These are phyloP conservation scores for Ctenosaura bakeri DNA, from an alignment of 2,797 vertebrate genomes.

Conservation along the genomic window DNA sequence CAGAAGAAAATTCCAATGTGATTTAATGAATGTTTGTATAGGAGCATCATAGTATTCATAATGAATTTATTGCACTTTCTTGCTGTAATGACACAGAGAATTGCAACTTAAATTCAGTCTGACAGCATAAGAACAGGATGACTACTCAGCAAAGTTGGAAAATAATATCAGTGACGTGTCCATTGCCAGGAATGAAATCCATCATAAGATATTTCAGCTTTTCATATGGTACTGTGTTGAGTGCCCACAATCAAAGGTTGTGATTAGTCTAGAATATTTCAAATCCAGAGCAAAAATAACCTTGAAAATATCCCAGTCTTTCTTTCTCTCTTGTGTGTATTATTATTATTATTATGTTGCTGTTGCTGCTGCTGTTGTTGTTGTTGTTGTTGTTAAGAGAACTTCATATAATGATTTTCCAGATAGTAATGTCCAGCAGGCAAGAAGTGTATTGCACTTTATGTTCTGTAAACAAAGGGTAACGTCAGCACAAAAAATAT, in stretches of 20 bases:
- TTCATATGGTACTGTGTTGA: too few species aligned
- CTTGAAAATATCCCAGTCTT: too few species aligned
- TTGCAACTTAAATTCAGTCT: not conserved
- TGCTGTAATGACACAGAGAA: not conserved
- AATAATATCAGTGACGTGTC: not conserved
- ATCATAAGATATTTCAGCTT: not conserved
- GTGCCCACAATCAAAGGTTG: too few species aligned
- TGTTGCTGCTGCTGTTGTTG: too few species aligned
- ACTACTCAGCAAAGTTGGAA: not conserved
- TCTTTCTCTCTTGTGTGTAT: not conserved
- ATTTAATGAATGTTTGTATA: not conserved
- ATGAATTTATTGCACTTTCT: not conserved
- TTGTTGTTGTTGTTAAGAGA: not conserved
- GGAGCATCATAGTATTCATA: not conserved
- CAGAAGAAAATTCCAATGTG: not conserved
- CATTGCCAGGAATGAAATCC: not conserved
- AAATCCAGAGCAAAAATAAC: not conserved
- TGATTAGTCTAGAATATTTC: not conserved
- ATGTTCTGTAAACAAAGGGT: not conserved
- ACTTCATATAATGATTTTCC: not conserved
- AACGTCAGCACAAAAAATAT: constrained; percentile 1
- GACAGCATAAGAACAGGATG: too few species aligned
- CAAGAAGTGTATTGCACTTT: not conserved
- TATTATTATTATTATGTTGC: not conserved
- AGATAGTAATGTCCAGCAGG: not conserved